Evolutionary conservation across 2,888 invertebrate genomes (phyloP).

Genomic region (Hoplodrina ambigua): DNA sequence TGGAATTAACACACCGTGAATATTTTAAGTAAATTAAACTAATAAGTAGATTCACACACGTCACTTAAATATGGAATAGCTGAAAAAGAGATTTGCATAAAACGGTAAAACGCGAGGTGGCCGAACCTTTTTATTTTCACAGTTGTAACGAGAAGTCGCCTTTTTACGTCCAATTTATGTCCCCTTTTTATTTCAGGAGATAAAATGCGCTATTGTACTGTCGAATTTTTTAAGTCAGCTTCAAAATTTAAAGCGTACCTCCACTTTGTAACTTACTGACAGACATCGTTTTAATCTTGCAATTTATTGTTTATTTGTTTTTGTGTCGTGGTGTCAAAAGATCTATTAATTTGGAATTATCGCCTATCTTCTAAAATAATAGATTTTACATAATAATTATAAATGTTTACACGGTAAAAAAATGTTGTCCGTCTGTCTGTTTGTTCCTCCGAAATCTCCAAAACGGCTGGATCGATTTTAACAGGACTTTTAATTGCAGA

Average conservation of each 20-base stretch:
- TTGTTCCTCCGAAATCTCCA: no score
- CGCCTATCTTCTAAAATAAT: no score
- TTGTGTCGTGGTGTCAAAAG: background rate
- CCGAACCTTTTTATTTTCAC: slow-evolving; percentile 40
- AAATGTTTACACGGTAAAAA: no score
- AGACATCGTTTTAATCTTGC: slow-evolving; percentile 14
- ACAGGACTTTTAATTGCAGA: no score
- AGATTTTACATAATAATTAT: no score
- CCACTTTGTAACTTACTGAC: slow-evolving; percentile 27
- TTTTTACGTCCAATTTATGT: slow-evolving; percentile 55
- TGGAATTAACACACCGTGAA: background rate
- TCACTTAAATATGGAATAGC: slow-evolving; percentile 27
- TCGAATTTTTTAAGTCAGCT: slow-evolving; percentile 35
- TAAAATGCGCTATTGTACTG: slow-evolving; percentile 48
- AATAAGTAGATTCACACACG: slow-evolving; percentile 9
- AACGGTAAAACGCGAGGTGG: slow-evolving; percentile 46
- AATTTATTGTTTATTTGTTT: slow-evolving; percentile 16
- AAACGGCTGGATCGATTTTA: no score
- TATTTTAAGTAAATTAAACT: background rate
- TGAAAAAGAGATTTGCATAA: slow-evolving; percentile 50
- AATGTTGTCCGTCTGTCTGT: no score
- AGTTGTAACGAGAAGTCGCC: slow-evolving; percentile 38
- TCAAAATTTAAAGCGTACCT: slow-evolving; percentile 27
- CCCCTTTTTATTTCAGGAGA: slow-evolving; percentile 43
- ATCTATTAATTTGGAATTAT: background rate